Evolutionary conservation across 92 coral and sea anemone genomes (phyloP).

Genomic region (Pocillopora grandis): DNA sequence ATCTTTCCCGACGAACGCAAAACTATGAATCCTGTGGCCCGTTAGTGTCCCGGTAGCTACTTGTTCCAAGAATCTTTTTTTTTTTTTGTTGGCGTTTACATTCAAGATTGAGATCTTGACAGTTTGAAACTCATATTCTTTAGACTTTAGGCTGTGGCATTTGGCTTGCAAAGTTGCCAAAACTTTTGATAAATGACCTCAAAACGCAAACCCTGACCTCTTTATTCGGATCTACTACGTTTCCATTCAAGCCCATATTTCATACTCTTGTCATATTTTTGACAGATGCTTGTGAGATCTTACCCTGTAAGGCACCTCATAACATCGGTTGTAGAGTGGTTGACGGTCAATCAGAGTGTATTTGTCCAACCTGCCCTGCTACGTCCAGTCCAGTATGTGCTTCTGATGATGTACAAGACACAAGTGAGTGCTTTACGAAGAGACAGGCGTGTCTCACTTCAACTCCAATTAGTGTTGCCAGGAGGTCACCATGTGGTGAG

Average conservation of each 20-base stretch:
- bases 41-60: too few relatives aligned
- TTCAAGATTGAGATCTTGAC: too few relatives aligned
- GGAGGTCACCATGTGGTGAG: constrained; percentile 1
- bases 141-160: too few relatives aligned
- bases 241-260: not conserved
- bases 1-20: too few relatives aligned
- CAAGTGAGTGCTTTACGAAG: not conserved
- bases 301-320: not conserved
- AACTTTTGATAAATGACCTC: too few relatives aligned
- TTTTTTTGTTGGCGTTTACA: too few relatives aligned
- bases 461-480: not conserved
- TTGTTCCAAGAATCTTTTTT: too few relatives aligned
- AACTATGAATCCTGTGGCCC: too few relatives aligned
- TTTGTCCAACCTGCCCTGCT: constrained; percentile 9
- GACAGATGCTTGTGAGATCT: constrained; percentile 4
- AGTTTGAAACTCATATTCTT: too few relatives aligned
- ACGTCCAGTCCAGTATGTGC: not conserved
- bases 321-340: constrained; percentile 15
- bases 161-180: too few relatives aligned
- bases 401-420: constrained; percentile 14
- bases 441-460: constrained; percentile 4
- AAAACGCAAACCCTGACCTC: too few relatives aligned
- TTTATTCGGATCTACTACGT: too few relatives aligned
- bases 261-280: not conserved
- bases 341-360: constrained; percentile 7